Conservation (phyloP, 2,888 invertebrate genomes). For the Drosophila meridiana region DNA sequence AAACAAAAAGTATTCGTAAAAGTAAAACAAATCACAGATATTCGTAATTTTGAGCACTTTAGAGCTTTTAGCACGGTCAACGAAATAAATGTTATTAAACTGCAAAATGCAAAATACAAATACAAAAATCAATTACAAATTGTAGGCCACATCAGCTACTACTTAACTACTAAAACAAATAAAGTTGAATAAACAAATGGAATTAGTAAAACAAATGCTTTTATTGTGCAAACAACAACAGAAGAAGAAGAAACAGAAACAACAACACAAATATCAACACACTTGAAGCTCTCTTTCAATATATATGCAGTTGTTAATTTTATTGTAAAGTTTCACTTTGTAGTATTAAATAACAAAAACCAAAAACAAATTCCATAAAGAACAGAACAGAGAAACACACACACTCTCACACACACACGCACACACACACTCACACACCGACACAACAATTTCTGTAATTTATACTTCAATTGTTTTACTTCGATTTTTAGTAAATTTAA, state of each 20-base stretch:
- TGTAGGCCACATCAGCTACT: conserved; percentile 27
- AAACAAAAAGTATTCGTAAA: conserved; percentile 23
- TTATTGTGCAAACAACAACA: conserved; percentile 51
- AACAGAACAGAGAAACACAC: conserved; percentile 31
- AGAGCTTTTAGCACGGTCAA: conserved; percentile 77
- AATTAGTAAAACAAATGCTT: conserved; percentile 56
- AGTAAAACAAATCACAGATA: conserved; percentile 30
- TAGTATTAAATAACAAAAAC: conserved; percentile 35
- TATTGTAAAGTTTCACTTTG: conserved; percentile 65
- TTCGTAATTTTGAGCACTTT: conserved; percentile 69
- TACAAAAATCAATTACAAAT: conserved; percentile 35
- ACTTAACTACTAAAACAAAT: conserved; percentile 35
- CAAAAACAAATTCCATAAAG: conserved; percentile 18
- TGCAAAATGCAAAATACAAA: conserved; percentile 23
- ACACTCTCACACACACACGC: conserved; percentile 1
- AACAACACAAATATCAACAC: conserved; percentile 22
- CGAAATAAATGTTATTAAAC: conserved; percentile 68
- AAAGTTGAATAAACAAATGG: conserved; percentile 31
- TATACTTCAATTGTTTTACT: conserved; percentile 72
- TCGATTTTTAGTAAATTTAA: conserved; percentile 64
- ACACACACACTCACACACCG: conserved; percentile 16
- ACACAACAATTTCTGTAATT: conserved; percentile 63
- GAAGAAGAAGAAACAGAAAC: background rate
- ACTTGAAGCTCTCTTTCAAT: conserved; percentile 40
- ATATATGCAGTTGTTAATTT: conserved; percentile 60